These are phyloP conservation scores for Huso huso DNA, from an alignment of 2,797 vertebrate species.

Conservation along the genomic window DNA sequence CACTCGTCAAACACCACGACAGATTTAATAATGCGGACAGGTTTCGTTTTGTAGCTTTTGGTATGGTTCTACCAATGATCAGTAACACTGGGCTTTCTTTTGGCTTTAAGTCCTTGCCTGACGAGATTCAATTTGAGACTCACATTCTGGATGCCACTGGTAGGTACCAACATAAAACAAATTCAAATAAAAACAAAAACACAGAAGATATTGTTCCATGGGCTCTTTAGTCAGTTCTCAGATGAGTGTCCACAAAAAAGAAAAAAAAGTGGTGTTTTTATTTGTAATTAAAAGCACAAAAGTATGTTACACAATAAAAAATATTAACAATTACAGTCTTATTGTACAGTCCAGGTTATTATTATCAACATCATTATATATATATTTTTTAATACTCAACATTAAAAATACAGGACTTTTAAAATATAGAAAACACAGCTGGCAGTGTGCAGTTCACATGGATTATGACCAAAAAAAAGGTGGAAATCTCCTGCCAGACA, in stretches of 20 bases:
- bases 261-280: constrained; percentile 77
- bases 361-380: constrained; percentile 60
- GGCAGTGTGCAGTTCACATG: constrained; percentile 55
- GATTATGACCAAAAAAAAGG: constrained; percentile 18
- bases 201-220: background rate
- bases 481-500: too few relatives aligned
- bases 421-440: constrained; percentile 43
- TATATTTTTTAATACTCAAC: constrained; percentile 58
- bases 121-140: too few relatives aligned
- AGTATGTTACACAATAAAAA: constrained; percentile 83
- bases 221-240: background rate
- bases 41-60: too few relatives aligned
- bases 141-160: too few relatives aligned
- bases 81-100: too few relatives aligned
- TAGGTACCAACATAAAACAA: background rate
- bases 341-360: constrained; percentile 77
- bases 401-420: constrained; percentile 58
- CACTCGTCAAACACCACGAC: too few relatives aligned
- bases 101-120: too few relatives aligned
- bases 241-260: background rate
- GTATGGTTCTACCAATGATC: too few relatives aligned
- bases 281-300: constrained; percentile 78
- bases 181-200: background rate
- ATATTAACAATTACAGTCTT: constrained; percentile 76
- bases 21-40: too few relatives aligned